Conservation (phyloP, 2,888 invertebrate species). For the Nomada fabriciana region DNA sequence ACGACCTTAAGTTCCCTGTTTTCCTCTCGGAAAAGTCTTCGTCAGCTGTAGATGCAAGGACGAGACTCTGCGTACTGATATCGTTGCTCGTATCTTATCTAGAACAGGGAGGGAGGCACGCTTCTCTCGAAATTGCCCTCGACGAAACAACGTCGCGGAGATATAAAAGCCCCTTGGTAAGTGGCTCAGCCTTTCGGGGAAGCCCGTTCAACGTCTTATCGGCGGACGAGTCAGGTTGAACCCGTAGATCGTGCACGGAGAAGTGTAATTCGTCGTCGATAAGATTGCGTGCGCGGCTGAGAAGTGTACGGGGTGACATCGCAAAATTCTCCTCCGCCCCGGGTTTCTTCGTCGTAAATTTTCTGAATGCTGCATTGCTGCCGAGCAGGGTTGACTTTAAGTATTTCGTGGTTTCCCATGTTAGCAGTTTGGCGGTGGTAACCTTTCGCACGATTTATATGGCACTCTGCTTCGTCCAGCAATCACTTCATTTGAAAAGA, state of each 20-base stretch:
- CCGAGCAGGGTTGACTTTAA: no score
- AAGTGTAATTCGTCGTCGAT: conserved; percentile 57
- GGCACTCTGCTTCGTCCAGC: no score
- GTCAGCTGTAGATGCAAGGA: conserved; percentile 49
- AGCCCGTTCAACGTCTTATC: conserved; percentile 37
- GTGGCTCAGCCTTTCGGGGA: conserved; percentile 27
- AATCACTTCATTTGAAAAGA: no score
- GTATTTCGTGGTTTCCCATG: no score
- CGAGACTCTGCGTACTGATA: conserved; percentile 35
- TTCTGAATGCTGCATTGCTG: not conserved
- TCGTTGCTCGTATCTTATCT: conserved; percentile 54
- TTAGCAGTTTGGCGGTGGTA: no score
- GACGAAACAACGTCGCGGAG: conserved; percentile 55
- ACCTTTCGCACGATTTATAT: no score
- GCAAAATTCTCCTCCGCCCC: not conserved
- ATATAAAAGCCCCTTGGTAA: conserved; percentile 48
- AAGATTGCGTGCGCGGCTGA: conserved; percentile 42
- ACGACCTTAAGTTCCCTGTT: conserved; percentile 11
- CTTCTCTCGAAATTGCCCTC: conserved; percentile 46
- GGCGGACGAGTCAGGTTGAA: conserved; percentile 33
- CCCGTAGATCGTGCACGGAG: conserved; percentile 46
- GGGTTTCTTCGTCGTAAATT: not conserved
- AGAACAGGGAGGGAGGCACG: conserved; percentile 14
- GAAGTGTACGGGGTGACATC: conserved; percentile 5
- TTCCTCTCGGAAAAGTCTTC: conserved; percentile 11